Base-by-base conservation (phyloP, 2,113 vertebrate species). In the Pyrgilauda ruficollis region DNA sequence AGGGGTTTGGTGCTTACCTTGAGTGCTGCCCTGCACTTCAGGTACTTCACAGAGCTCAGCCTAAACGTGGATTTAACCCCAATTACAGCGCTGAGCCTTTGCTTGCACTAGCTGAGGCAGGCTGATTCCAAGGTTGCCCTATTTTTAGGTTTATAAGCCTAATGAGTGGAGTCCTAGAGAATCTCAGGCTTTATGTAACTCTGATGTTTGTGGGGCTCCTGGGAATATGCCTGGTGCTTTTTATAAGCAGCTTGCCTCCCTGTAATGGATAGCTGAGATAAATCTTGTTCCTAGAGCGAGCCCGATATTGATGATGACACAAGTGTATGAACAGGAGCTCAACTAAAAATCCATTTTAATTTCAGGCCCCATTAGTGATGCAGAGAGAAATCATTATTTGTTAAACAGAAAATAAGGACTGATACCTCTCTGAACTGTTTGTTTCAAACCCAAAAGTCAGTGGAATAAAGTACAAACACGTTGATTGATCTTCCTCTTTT, bases 291-390 rank as follows among this genome's bases (percentile, higher is more conserved):
- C 86, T 95, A 8, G 83, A 89, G 91, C 3, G 1, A 63, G 86
- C 41, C 73, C 49, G 77, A 1, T 64, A 53, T 83, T 43, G 90
- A 78, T 73, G 77, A 68, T 82, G 85, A 56, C 89, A 87, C 88
- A 8, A 79, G 37, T 19, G 37, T 69, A 56, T 63, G 87, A 83
- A 43, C 84, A 59, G 69, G 87, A 91, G 77, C 67, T 79, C 91
- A 47, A 75, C 91, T 88, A 15, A 84, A 97, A 96, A 96, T 96
- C 96, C 72, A 96, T 97, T 95, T 93, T 85, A 55, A 95, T 96
- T 96, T 97, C 93, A 96, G 72, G 90, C 94, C 56, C 95, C 85
- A 86, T 97, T 96, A 95, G 79, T 41, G 80, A 72, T 69, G 75
- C 39, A 30, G 87, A 93, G 62, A 94, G 85, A 93, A 96, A 96